Evolutionary conservation across 2,113 vertebrate genomes (phyloP).

Genomic region (Panthera tigris): DNA sequence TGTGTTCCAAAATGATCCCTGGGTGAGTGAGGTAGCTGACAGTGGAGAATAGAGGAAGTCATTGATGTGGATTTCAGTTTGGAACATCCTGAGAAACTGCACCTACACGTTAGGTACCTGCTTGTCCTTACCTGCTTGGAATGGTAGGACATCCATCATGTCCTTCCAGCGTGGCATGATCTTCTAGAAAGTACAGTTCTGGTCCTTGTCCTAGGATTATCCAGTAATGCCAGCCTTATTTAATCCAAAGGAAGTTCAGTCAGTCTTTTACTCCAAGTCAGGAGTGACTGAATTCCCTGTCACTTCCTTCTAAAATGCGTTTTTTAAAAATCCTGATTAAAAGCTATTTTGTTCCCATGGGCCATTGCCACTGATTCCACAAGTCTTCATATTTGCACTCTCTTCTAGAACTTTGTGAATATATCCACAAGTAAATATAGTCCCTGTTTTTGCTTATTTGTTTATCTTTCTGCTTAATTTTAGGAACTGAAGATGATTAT

Average conservation of each 20-base stretch:
- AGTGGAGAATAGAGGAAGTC: not conserved
- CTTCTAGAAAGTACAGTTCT: not conserved
- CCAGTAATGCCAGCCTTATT: not conserved
- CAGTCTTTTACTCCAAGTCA: not conserved
- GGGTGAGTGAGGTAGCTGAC: not conserved
- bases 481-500: constrained; percentile 40
- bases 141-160: not conserved
- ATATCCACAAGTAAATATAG: not conserved
- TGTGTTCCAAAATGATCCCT: not conserved
- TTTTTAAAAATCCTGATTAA: not conserved
- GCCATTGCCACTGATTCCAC: not conserved
- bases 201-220: not conserved
- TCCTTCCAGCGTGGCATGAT: not conserved
- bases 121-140: not conserved
- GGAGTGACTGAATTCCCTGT: not conserved
- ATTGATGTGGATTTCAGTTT: not conserved
- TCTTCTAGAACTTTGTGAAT: not conserved
- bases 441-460: not conserved
- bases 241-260: not conserved
- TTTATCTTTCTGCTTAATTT: constrained; percentile 30
- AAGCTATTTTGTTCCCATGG: not conserved
- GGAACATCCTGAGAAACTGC: not conserved
- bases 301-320: not conserved
- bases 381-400: not conserved
- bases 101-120: no score